phyloP scores from a whole-genome alignment of 1,140 invertebrate species.

The Heliconius himera region DNA sequence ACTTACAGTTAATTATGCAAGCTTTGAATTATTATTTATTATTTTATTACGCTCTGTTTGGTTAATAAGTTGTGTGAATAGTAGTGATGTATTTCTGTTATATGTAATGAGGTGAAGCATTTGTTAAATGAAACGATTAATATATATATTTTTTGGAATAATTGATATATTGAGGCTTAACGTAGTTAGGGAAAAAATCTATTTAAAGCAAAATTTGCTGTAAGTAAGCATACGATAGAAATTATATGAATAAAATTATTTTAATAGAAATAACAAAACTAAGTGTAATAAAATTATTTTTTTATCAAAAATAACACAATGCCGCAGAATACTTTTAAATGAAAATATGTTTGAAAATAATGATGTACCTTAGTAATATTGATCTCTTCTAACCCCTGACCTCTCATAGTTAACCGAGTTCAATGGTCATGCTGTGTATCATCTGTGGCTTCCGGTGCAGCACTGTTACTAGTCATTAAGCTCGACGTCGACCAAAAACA shows the following conservation, averaged over 20 bases:
- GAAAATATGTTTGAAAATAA: background rate
- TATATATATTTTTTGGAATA: too few species aligned
- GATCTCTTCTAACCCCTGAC: constrained; percentile 3
- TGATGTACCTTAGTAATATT: background rate
- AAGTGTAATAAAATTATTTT: background rate
- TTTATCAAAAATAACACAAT: background rate
- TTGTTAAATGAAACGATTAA: background rate
- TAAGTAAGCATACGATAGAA: too few species aligned
- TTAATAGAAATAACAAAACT: background rate
- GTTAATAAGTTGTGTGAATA: background rate
- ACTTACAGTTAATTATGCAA: background rate
- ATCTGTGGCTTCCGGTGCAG: constrained; percentile 4
- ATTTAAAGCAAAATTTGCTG: too few species aligned
- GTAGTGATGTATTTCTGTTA: background rate
- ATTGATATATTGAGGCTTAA: too few species aligned
- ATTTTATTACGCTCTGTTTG: background rate
- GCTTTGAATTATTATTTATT: background rate
- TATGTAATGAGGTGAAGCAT: too few species aligned
- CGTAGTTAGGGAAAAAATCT: too few species aligned
- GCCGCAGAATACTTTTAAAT: background rate
- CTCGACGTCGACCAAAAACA: background rate
- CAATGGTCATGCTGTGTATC: background rate
- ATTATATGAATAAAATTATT: too few species aligned
- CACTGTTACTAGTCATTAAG: constrained; percentile 3
- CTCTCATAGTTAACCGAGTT: background rate